phyloP scores from a whole-genome alignment of 2,797 vertebrate species.

The Pangasius krempfi region DNA sequence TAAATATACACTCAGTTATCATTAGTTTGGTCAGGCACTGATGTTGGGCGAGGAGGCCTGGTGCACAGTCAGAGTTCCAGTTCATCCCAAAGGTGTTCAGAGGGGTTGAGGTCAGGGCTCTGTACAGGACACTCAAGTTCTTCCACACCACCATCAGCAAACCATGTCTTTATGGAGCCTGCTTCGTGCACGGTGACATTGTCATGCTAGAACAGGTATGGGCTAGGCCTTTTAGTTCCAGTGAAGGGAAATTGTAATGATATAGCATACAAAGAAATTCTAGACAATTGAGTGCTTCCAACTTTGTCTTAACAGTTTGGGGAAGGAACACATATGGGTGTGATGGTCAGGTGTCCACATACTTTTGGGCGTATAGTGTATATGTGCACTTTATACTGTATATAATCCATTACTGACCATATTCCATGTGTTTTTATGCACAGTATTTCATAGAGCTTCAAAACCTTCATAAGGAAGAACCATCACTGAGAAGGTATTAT shows the following conservation, averaged over 20 bases:
- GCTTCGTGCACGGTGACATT: too few species aligned
- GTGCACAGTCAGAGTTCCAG: too few species aligned
- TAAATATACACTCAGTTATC: neutral
- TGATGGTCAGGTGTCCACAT: neutral
- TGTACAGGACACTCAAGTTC: too few species aligned
- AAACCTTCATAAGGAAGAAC: neutral
- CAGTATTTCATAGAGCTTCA: neutral
- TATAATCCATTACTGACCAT: neutral
- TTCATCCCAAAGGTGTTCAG: neutral
- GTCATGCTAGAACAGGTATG: too few species aligned
- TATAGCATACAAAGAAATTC: too few species aligned
- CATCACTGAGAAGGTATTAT: neutral
- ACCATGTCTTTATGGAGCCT: too few species aligned
- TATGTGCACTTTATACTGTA: neutral
- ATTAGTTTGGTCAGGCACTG: neutral
- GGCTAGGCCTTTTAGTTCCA: too few species aligned
- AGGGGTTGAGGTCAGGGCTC: neutral
- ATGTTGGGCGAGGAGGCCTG: neutral
- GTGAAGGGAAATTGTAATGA: too few species aligned
- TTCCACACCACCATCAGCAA: too few species aligned
- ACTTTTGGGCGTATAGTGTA: too few species aligned
- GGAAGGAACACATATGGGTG: neutral
- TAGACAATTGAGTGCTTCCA: neutral
- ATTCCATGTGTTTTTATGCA: neutral
- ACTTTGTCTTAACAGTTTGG: neutral